Conservation (phyloP, 2,888 invertebrate species). For the Alloscopus bannaensis region DNA sequence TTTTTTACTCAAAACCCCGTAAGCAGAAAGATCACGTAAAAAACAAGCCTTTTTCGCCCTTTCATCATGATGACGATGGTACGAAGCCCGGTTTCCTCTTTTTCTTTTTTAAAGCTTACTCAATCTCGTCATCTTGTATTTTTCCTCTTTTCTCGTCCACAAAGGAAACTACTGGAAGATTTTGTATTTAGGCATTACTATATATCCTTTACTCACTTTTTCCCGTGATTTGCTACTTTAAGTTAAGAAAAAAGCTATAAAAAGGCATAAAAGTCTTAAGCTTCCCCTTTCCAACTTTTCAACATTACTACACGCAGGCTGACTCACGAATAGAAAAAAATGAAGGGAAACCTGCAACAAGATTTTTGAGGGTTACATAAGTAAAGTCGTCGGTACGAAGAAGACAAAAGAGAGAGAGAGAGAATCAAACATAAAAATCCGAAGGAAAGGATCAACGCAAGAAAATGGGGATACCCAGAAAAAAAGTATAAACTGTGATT, state of each 20-base stretch:
- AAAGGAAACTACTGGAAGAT: not conserved
- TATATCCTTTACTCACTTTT: not conserved
- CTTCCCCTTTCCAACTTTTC: not conserved
- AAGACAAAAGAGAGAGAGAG: too few species aligned
- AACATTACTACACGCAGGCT: too few species aligned
- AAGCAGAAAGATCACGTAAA: constrained; percentile 24
- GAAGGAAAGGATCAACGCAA: not conserved
- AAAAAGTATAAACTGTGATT: not conserved
- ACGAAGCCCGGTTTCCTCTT: not conserved
- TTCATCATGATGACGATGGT: not conserved
- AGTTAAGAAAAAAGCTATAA: constrained; percentile 6
- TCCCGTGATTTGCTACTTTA: constrained; percentile 10
- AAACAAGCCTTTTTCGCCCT: not conserved
- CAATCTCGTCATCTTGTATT: too few species aligned
- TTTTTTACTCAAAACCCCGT: constrained; percentile 41
- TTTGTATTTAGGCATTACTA: not conserved
- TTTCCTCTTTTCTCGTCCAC: not conserved
- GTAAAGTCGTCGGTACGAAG: not conserved
- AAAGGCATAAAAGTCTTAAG: not conserved
- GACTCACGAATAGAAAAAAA: not conserved
- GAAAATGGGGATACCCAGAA: not conserved
- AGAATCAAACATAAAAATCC: not conserved
- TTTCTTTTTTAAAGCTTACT: too few species aligned
- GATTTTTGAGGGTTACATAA: not conserved
- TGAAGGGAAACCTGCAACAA: not conserved